These are phyloP conservation scores for Catotricha subobsoleta DNA, from an alignment of 2,888 invertebrate genomes.

Conservation along the genomic window DNA sequence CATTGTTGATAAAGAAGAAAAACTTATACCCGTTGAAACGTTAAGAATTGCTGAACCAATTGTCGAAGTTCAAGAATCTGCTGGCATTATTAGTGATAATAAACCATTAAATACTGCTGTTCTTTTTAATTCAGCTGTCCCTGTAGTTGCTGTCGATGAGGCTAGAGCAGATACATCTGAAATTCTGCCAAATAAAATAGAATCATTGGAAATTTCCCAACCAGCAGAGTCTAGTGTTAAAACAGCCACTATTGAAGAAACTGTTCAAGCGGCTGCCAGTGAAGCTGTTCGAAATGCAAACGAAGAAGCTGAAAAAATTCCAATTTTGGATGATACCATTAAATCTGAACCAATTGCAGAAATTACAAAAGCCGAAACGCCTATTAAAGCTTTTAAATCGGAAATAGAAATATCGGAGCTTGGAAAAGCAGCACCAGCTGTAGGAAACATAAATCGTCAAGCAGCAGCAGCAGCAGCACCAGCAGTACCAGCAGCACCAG, in stretches of 20 bases:
- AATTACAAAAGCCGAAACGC: too few species aligned
- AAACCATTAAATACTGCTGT: neutral
- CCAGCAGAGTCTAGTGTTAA: neutral
- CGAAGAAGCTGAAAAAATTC: neutral
- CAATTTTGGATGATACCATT: neutral
- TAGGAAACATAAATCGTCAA: neutral
- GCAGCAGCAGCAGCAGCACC: neutral
- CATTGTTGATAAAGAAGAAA: neutral
- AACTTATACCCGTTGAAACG: neutral
- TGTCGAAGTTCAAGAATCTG: neutral
- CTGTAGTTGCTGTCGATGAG: too few species aligned
- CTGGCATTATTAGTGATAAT: neutral
- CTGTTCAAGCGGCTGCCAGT: neutral
- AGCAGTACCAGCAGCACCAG: neutral
- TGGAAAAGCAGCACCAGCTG: neutral
- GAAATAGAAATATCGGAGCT: too few species aligned
- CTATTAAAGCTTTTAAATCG: neutral
- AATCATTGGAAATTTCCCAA: too few species aligned
- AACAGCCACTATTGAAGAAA: neutral
- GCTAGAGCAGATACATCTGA: too few species aligned
- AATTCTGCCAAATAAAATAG: too few species aligned
- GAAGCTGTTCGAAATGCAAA: constrained; percentile 2
- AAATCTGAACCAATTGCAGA: too few species aligned
- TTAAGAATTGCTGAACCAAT: neutral
- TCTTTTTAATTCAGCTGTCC: neutral